phyloP scores from a whole-genome alignment of 2,888 invertebrate genomes.

The Cynaeus angustus region DNA sequence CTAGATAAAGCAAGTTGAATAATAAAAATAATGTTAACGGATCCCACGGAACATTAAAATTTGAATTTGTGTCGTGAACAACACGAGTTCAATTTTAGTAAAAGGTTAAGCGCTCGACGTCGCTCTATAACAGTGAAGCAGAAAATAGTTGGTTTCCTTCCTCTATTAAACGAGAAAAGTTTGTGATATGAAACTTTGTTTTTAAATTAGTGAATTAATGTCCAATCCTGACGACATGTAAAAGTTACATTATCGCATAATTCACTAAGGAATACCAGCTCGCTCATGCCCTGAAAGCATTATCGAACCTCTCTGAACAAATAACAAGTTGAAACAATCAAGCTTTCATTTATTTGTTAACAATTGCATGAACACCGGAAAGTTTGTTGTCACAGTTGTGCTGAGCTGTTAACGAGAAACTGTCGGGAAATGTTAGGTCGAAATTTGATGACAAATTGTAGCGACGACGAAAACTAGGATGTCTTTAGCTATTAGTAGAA shows the following conservation, averaged over 20 bases:
- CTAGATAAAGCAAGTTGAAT: too few relatives aligned
- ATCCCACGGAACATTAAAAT: too few relatives aligned
- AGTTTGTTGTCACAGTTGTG: conserved; percentile 33
- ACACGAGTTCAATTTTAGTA: too few relatives aligned
- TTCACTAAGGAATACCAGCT: conserved; percentile 1
- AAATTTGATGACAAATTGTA: conserved; percentile 39
- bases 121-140: too few relatives aligned
- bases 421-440: conserved; percentile 25
- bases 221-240: neutral
- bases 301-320: conserved; percentile 16
- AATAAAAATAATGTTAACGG: too few relatives aligned
- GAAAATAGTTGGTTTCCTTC: too few relatives aligned
- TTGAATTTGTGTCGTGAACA: too few relatives aligned
- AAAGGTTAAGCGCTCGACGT: too few relatives aligned
- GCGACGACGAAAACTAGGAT: conserved; percentile 24
- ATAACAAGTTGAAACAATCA: conserved; percentile 35
- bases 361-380: conserved; percentile 31
- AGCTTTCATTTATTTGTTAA: conserved; percentile 37
- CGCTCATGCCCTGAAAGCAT: conserved; percentile 2
- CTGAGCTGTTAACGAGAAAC: conserved; percentile 32
- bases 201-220: too few relatives aligned
- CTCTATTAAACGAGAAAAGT: too few relatives aligned
- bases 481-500: too few relatives aligned
- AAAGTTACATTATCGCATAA: neutral
- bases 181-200: too few relatives aligned